Base-by-base conservation (phyloP, 2,797 vertebrate species). In the Ambastaia sidthimunki region DNA sequence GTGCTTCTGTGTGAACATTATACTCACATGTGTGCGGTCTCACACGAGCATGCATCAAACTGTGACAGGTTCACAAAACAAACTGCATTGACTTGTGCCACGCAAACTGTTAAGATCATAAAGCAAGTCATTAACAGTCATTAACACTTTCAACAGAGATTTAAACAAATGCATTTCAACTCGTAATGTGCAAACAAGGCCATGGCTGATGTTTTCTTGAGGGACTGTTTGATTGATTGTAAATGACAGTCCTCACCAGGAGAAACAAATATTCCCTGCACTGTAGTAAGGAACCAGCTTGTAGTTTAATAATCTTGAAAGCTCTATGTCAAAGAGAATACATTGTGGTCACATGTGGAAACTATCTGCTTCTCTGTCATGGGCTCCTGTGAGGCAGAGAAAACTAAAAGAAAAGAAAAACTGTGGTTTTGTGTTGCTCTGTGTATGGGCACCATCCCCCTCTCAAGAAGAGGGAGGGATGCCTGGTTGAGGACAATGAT, bases 261-360 rank as follows among this genome's bases (percentile, higher is more conserved):
- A 70, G 52, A 48, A 3, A 52, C 37, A 18, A 76, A 57, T 72
- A 28, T 70, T 15, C 37, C 55, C 21, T 80, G 23, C 59, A 18
- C 7, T 60, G 23, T 25, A 83, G 13, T 67, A 7, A 25, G 21
- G 25, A 52, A 16, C 18, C 50, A 67, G 67, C 44, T 71, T 75
- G 52, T 55, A 78, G 37, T 70, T 55, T 79, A 15, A 65, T 18
- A 72, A 50, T 13, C 52, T 15, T 62, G 31, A 78, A 79, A 73
- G 66, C 65, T 52, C 74, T 25, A 74, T 47, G 57, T 37, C 37
- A 41, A 34, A 69, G n/a, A 60, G 63, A 63, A 80, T 80, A 62
- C 54, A 50, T 65, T 76, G 85, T 74, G 81, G 84, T 81, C 44
- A 81, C 81, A 80, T 84, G 72, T 84, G 81, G 78, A 84, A 86